Percentiles rank a stretch among this genome's conserved stretches.
Conservation (phyloP, 1,140 invertebrate species). For the Propsilocerus akamusi region DNA sequence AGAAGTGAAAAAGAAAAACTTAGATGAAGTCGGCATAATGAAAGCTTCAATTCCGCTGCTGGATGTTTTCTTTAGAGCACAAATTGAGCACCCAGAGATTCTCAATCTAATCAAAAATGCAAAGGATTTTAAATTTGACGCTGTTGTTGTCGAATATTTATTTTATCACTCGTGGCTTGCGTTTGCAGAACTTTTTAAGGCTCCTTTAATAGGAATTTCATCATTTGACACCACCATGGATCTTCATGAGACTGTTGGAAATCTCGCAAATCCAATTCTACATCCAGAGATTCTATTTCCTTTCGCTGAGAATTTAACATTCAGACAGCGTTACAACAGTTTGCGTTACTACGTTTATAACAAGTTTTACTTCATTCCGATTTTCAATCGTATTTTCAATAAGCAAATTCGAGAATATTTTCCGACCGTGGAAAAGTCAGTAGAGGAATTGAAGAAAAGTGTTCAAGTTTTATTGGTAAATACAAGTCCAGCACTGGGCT, state of each 20-base stretch:
- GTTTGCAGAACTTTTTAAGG: background rate
- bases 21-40: background rate
- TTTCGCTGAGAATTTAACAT: background rate
- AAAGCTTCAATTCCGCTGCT: background rate
- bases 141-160: background rate
- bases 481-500: constrained; percentile 18
- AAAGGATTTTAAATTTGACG: background rate
- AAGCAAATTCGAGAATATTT: constrained; percentile 6
- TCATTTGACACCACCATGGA: background rate
- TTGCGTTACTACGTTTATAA: background rate
- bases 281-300: background rate
- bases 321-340: background rate
- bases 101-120: background rate
- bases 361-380: background rate
- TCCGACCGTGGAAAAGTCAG: constrained; percentile 8
- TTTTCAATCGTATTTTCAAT: background rate
- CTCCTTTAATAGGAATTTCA: background rate
- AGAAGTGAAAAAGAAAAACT: background rate
- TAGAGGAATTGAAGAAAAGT: constrained; percentile 11
- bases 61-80: background rate
- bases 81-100: background rate
- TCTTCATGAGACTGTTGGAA: background rate
- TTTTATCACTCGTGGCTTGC: background rate
- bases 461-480: constrained; percentile 20
- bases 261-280: background rate